Evolutionary conservation across 2,797 vertebrate species (phyloP).

Genomic region (Nothura maculosa): DNA sequence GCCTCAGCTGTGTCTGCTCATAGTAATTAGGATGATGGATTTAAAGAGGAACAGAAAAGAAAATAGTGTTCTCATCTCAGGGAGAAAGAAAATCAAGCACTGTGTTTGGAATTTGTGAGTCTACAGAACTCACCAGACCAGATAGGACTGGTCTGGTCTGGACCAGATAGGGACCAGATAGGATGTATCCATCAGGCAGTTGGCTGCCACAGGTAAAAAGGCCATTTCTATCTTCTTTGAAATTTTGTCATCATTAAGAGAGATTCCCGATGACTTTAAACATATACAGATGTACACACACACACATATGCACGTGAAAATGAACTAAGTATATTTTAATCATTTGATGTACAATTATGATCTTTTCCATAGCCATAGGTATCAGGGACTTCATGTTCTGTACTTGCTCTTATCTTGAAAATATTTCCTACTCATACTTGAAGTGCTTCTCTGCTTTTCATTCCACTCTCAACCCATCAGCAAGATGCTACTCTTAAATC

Average conservation of each 20-base stretch:
- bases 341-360: background rate
- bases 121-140: too few species aligned
- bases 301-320: background rate
- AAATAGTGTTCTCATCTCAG: background rate
- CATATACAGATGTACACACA: too few species aligned
- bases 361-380: background rate
- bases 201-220: background rate
- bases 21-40: conserved; percentile 36
- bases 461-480: background rate
- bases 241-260: background rate
- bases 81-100: background rate
- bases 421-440: background rate
- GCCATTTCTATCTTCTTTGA: background rate
- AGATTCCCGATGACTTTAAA: fast-evolving
- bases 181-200: background rate
- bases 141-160: too few species aligned
- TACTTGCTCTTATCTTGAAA: background rate
- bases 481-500: background rate
- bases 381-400: background rate
- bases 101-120: background rate
- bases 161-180: background rate
- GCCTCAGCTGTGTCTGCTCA: conserved; percentile 22
- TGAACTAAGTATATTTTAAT: background rate
- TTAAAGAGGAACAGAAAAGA: conserved; percentile 4
- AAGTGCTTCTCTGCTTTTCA: background rate